phyloP scores from a whole-genome alignment of 2,113 vertebrate genomes.

The Hypomesus transpacificus region DNA sequence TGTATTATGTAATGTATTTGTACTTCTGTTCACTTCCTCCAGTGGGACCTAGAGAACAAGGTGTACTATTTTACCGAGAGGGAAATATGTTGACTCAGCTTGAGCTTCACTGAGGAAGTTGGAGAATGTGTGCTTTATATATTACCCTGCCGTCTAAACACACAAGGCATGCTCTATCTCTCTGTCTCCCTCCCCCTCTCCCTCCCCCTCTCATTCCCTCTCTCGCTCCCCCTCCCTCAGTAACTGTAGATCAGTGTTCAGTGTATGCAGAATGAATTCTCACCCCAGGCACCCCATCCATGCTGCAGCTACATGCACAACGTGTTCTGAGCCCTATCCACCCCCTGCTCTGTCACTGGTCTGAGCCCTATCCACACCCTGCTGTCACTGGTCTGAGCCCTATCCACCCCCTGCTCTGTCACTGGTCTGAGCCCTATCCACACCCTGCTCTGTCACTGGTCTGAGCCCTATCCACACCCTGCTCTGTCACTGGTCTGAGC shows the following conservation, averaged over 20 bases:
- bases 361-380: background rate
- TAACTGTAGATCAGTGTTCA: no score
- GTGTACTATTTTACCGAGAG: constrained; percentile 12
- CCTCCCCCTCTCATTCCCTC: no score
- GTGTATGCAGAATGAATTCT: no score
- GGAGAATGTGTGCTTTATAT: constrained; percentile 24
- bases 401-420: no score
- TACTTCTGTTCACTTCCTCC: constrained; percentile 13
- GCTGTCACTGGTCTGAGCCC: no score
- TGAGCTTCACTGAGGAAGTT: constrained; percentile 24
- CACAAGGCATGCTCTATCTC: background rate
- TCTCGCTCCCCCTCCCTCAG: background rate
- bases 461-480: background rate
- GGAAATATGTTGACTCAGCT: constrained; percentile 24
- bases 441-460: no score
- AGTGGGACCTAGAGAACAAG: constrained; percentile 20
- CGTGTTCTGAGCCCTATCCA: background rate
- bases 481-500: background rate
- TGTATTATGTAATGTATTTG: constrained; percentile 20
- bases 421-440: no score
- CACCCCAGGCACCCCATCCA: no score
- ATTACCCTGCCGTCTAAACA: constrained; percentile 40
- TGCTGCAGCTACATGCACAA: no score
- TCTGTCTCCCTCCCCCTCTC: background rate
- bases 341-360: background rate